Conservation (phyloP, 2,888 invertebrate genomes). For the Autographa gamma region DNA sequence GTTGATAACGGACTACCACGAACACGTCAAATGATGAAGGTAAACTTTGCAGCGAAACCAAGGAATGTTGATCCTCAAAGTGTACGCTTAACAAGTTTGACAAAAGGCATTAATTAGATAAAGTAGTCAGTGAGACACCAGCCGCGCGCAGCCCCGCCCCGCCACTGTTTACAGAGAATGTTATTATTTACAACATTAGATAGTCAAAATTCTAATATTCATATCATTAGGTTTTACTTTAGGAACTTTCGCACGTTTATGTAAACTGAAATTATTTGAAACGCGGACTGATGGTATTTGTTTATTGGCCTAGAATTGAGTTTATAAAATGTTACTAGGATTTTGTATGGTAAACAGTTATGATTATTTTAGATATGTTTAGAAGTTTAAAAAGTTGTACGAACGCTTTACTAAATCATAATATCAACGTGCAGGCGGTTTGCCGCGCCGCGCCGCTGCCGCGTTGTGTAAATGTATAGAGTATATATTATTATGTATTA, state of each 20-base stretch:
- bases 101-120: slow-evolving; percentile 69
- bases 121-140: slow-evolving; percentile 65
- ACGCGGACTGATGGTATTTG: slow-evolving; percentile 76
- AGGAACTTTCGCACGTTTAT: slow-evolving; percentile 79
- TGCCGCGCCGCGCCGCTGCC: slow-evolving; percentile 76
- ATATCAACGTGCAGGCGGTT: slow-evolving; percentile 80
- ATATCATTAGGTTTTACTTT: slow-evolving; percentile 89
- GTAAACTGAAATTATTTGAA: slow-evolving; percentile 76
- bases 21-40: slow-evolving; percentile 70
- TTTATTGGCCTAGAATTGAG: slow-evolving; percentile 80
- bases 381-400: slow-evolving; percentile 73
- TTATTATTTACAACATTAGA: slow-evolving; percentile 83
- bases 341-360: slow-evolving; percentile 59
- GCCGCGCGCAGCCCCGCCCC: slow-evolving; percentile 66
- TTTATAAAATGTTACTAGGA: slow-evolving; percentile 71
- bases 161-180: slow-evolving; percentile 65
- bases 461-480: slow-evolving; percentile 85
- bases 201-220: slow-evolving; percentile 87
- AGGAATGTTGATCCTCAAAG: slow-evolving; percentile 69
- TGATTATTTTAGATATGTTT: slow-evolving; percentile 68
- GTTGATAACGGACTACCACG: slow-evolving; percentile 58
- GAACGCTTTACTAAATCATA: slow-evolving; percentile 80
- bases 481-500: slow-evolving; percentile 75
- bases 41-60: slow-evolving; percentile 72
- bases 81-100: slow-evolving; percentile 73